Percentiles rank a stretch among this genome's conserved stretches.
Evolutionary conservation across 2,888 invertebrate genomes (phyloP).

Genomic region (Gisinianus flammeolus): DNA sequence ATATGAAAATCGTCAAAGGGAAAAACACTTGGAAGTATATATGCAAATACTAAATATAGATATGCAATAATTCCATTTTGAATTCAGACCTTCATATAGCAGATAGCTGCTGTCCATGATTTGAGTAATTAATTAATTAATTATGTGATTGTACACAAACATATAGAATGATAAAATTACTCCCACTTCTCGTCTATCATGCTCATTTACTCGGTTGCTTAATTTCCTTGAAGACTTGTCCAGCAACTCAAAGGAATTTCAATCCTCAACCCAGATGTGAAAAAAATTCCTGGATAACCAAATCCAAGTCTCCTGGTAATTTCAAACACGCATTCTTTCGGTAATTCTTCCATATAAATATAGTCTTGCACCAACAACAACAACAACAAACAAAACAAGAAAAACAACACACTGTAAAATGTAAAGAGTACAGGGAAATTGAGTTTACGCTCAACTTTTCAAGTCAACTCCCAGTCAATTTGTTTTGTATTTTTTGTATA

Average conservation of each 20-base stretch:
- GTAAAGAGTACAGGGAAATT: too few species aligned
- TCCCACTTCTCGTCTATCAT: slow-evolving; percentile 34
- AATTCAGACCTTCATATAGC: too few species aligned
- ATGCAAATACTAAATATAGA: too few species aligned
- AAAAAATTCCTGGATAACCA: slow-evolving; percentile 20
- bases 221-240: slow-evolving; percentile 27
- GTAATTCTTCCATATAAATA: neutral
- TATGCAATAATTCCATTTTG: too few species aligned
- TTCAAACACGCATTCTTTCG: neutral
- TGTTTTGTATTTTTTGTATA: too few species aligned
- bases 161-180: slow-evolving; percentile 30
- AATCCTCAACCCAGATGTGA: slow-evolving; percentile 16
- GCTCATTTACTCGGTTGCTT: slow-evolving; percentile 37
- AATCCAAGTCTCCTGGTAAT: slow-evolving; percentile 18
- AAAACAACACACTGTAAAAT: too few species aligned
- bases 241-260: slow-evolving; percentile 18
- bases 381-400: too few species aligned
- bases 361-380: too few species aligned
- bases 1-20: slow-evolving; percentile 26
- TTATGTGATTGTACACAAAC: neutral
- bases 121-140: neutral
- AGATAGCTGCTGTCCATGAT: too few species aligned
- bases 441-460: too few species aligned
- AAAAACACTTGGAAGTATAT: slow-evolving; percentile 41
- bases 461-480: too few species aligned